Base-by-base conservation (phyloP, 1,140 invertebrate species). In the Procambarus virginalis region DNA sequence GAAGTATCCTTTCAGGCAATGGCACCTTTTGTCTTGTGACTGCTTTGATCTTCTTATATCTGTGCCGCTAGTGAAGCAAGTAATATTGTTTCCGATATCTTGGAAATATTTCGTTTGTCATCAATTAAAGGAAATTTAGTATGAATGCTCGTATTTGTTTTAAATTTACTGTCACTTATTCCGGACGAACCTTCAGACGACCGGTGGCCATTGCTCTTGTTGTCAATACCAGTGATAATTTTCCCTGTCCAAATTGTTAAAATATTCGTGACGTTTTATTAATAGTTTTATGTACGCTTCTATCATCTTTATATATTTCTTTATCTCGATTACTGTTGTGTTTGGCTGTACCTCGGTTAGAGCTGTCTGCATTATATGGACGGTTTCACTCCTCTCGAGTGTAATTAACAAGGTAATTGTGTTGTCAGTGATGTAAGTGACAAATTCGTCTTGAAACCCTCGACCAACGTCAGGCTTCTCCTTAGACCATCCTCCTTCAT, bases 1-100 rank as follows among this genome's bases (percentile, higher is more conserved):
- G 76, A 85, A 91, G 78, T 93, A 93, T 46, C 85, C 73, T 6
- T 88, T 51, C 17, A 88, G 60, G 78, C 93, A 93, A 12, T 64
- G 48, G 77, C 93, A 93, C 14, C 75, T 60, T n/a, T 58, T 49
- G 0, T 22, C 45, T 2, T 17, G 51, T 4, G 49, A 6, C 0
- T 51, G 49, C 17, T 85, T 80, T 1, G 80, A 89, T 73, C 76
- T 86, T n/a, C 86, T 22, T 4, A 92, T 34, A 81, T 92, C 84
- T 14, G 91, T 92, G 2, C 91, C 91, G 45, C 14, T 45, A 22
- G 4, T 73, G 85, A 82, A 92, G 79, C 91, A 92, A 1, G 46
- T 68, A 12, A 2, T 79, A 34, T 22, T 49, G 64, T 64, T 20
- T 17, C 73, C 73, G 20, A 89, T 51, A 8, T 89, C 55, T 3